Evolutionary conservation across 2,888 invertebrate genomes (phyloP), one percentile per base, ranked within the genome.

Genomic region (Philereme transversata): DNA sequence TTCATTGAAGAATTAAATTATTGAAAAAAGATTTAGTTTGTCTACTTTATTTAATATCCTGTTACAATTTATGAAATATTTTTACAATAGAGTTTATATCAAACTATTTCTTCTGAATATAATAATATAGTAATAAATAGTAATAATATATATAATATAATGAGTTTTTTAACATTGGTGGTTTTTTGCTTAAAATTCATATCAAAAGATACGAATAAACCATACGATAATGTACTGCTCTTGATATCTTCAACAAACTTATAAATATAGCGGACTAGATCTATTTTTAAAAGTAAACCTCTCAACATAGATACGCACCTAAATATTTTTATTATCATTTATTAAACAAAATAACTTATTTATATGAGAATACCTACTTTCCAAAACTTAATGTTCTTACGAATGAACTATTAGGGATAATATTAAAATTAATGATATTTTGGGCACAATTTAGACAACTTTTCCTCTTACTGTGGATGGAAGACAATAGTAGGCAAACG

Each of bases 1-100:
- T 78, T 61, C 77, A 71, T 74, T 75, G 78, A 76, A 75, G 63
- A 73, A 76, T 77, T 77, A 40, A 83, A 79, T 74, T 4, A 74
- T 69, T 63, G 63, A 8, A 71, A 75, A 72, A 68, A 57, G 50
- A 52, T 40, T 62, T 56, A 66, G 36, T 60, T 50, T 50, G 57
- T 62, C 47, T 60, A 54, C 52, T 66, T 67, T 62, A 65, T 68
- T 69, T 57, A 61, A 22, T 59, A 34, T 51, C 47, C 54, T 60
- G 43, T 60, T 61, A 65, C 60, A 60, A 49, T 8, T 55, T 49
- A 59, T 64, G 58, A 66, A 71, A 72, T 70, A 71, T 67, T 64
- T 60, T 60, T 63, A 57, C 63, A 66, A 50, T 33, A 48, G 41
- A 22, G 45, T 45, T 22, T 22, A 45, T 22, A 22, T 4, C 6